Conservation (phyloP, 2,888 invertebrate species). For the Myopa testacea region DNA sequence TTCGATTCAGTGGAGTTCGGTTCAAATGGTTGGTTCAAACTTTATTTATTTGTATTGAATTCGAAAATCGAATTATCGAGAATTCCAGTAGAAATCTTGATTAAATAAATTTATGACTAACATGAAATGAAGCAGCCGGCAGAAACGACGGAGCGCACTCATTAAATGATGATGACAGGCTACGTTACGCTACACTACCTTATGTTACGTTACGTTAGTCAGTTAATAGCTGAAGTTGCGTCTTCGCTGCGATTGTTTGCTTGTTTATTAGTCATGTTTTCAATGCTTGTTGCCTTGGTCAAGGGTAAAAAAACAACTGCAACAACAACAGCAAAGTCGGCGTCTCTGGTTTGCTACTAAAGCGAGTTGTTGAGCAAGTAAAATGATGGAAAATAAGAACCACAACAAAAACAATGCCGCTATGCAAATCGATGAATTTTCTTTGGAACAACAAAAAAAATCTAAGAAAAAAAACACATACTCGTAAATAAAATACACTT, state of each 20-base stretch:
- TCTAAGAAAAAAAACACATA: not conserved
- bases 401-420: too few species aligned
- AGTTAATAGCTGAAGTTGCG: too few species aligned
- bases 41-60: not conserved
- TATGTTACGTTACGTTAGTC: not conserved
- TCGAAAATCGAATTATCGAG: slow-evolving; percentile 6
- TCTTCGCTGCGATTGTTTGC: not conserved
- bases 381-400: not conserved
- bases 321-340: not conserved
- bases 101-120: slow-evolving; percentile 32
- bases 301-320: not conserved
- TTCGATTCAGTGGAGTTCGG: not conserved
- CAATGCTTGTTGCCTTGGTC: slow-evolving; percentile 9
- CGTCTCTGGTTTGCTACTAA: not conserved
- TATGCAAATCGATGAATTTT: slow-evolving; percentile 21
- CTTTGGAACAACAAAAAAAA: not conserved
- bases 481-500: too few species aligned
- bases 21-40: not conserved
- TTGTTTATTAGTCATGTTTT: slow-evolving; percentile 12
- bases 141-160: not conserved
- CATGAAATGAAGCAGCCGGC: not conserved
- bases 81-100: slow-evolving; percentile 34
- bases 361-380: not conserved
- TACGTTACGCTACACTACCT: not conserved
- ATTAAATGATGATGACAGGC: not conserved